Evolutionary conservation across 2,113 vertebrate genomes (phyloP).

Genomic region (Elgaria multicarinata): DNA sequence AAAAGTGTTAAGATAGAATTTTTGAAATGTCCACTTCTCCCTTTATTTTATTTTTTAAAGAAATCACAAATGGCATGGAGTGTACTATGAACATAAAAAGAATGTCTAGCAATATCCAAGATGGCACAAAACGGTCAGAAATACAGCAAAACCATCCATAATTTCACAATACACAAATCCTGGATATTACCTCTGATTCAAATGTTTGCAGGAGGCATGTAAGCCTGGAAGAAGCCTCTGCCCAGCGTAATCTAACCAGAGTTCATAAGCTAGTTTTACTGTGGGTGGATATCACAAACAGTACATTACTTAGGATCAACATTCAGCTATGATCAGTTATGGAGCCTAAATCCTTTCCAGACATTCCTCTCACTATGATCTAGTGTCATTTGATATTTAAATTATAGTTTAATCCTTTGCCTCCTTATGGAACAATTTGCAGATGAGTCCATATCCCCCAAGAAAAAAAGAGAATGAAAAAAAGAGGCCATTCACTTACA

Average conservation of each 20-base stretch:
- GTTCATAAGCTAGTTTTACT: not conserved
- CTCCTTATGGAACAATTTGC: not conserved
- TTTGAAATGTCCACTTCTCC: not conserved
- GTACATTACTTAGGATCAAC: constrained; percentile 17
- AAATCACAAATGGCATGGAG: not conserved
- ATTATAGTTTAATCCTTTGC: constrained; percentile 27
- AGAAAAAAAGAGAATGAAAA: not conserved
- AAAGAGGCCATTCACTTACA: not conserved
- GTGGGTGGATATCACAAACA: constrained; percentile 23
- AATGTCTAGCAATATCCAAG: not conserved
- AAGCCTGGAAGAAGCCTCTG: not conserved
- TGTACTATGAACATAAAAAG: not conserved
- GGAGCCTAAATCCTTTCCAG: constrained; percentile 45
- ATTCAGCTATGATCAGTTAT: constrained; percentile 20
- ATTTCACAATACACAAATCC: constrained; percentile 3
- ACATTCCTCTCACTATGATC: constrained; percentile 11
- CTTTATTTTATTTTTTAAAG: not conserved
- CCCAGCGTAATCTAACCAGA: not conserved
- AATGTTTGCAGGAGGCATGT: constrained; percentile 12
- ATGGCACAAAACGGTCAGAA: not conserved
- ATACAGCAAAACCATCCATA: not conserved
- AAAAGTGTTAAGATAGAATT: not conserved
- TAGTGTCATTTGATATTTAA: constrained; percentile 13
- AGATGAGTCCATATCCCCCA: not conserved
- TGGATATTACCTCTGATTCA: not conserved